A percentile compares a stretch with the other conserved stretches of the same genome.
phyloP scores from a whole-genome alignment of 2,888 invertebrate species.

The Itoplectis maculator region DNA sequence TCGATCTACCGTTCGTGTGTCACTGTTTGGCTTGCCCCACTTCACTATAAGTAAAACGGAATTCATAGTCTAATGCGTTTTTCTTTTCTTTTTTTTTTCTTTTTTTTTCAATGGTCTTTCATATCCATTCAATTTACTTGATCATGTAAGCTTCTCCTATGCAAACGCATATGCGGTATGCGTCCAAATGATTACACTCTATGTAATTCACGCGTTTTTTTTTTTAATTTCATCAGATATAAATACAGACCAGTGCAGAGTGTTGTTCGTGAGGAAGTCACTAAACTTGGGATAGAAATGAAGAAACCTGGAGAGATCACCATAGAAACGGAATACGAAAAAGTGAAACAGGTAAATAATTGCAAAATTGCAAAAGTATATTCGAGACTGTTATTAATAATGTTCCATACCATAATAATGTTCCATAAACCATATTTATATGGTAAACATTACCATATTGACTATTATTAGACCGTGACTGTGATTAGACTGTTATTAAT shows the following conservation, averaged over 20 bases:
- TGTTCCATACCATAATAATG: too few species aligned
- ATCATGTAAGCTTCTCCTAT: background rate
- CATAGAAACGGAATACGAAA: conserved; percentile 60
- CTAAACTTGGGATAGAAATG: conserved; percentile 33
- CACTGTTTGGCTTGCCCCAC: conserved; percentile 21
- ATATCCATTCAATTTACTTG: conserved; percentile 17
- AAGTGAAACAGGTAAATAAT: conserved; percentile 50
- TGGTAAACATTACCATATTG: too few species aligned
- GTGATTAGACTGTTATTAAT: too few species aligned
- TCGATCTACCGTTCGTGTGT: conserved; percentile 40
- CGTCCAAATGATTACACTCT: background rate
- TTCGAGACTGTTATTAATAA: background rate
- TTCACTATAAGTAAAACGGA: conserved; percentile 9
- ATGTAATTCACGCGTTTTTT: background rate
- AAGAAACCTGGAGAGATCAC: conserved; percentile 53
- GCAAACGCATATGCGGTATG: background rate
- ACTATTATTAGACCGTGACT: too few species aligned
- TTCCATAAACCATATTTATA: too few species aligned
- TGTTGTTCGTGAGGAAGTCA: conserved; percentile 4
- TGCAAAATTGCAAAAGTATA: background rate
- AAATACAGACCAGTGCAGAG: conserved; percentile 29
- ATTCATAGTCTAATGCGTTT: background rate
- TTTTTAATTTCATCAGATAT: conserved; percentile 41
- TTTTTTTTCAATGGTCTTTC: conserved; percentile 13
- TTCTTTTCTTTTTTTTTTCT: too few species aligned